Percentiles rank a stretch among this genome's conserved stretches.
phyloP scores from a whole-genome alignment of 2,113 vertebrate species.

The Pogonocichla stellata region DNA sequence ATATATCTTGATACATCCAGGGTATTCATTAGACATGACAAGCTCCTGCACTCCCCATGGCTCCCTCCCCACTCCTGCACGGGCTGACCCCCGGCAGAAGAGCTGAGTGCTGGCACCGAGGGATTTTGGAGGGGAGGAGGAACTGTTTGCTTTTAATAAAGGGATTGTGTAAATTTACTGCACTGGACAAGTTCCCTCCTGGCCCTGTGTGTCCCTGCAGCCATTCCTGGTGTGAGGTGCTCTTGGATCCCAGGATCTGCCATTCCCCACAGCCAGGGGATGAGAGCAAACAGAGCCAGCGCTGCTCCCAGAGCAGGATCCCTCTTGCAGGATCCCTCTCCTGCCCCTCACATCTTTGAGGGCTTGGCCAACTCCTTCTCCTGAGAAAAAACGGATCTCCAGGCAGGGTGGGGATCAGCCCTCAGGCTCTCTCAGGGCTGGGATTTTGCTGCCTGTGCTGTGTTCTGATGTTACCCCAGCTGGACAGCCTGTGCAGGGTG shows the following conservation, averaged over 20 bases:
- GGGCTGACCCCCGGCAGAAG: conserved; percentile 45
- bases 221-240: accelerated
- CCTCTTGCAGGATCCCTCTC: background rate
- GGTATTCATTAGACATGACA: conserved; percentile 67
- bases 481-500: background rate
- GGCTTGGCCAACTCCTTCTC: background rate
- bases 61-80: background rate
- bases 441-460: background rate
- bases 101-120: background rate
- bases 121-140: conserved; percentile 24
- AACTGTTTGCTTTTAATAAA: conserved; percentile 8
- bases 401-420: background rate
- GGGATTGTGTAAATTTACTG: background rate
- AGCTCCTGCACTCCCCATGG: conserved; percentile 28
- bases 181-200: background rate
- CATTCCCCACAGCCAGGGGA: accelerated
- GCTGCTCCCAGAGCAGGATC: background rate
- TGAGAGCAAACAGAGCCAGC: background rate
- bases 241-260: background rate
- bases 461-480: background rate
- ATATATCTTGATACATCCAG: conserved; percentile 62
- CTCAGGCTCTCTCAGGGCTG: background rate
- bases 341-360: background rate
- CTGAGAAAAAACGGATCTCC: accelerated
- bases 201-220: background rate